Evolutionary conservation across 2,113 vertebrate species (phyloP), one percentile per base, ranked within the genome.

Genomic region (Toxotes jaculatrix): DNA sequence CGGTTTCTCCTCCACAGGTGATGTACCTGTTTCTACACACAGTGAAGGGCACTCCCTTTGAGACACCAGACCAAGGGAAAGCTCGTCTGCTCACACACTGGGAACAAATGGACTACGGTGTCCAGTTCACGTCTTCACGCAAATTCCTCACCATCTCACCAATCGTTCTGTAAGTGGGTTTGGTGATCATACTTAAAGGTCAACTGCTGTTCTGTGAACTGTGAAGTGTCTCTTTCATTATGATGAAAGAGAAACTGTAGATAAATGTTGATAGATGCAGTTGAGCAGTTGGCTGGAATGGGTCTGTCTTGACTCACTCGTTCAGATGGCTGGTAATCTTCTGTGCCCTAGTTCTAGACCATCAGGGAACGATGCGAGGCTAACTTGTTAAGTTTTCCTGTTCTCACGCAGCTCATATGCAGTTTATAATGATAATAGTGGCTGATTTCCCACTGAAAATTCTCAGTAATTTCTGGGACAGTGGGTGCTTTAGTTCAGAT

Each of bases 101-200:
- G 98, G 97, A 99, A 87, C 97, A 98, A 92, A 98, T 98, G 87
- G 98, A 98, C 94, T 96, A 98, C 0, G 97, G 98, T 0, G 89
- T 96, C 14, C 98, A 99, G 82, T 98, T 97, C 92, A 98, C 98
- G 0, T 95, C 98, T 0, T 97, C 98, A 0, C 95, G 97, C 77
- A 98, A 98, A 88, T 98, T 99, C 94, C 97, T 99, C 85, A 98
- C 96, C 81, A 96, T 98, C 90, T 97, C 96, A 27, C 97, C 97
- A 0, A 97, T 99, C 16, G 91, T 99, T 79, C 95, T 98, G 97
- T 98, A 88, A 97, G 98, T 93, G 45, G 49, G 86, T 59, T 19
- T 60, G 12, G 9, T 31, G 43, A 7, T 34, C 6, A 7, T 6
- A n/a, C 5, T 34, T 17, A 59, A 64, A 77, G 9, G 2, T 42